Evolutionary conservation across 2,113 vertebrate species (phyloP), one percentile per base, ranked within the genome.

Genomic region (Scopus umbretta): DNA sequence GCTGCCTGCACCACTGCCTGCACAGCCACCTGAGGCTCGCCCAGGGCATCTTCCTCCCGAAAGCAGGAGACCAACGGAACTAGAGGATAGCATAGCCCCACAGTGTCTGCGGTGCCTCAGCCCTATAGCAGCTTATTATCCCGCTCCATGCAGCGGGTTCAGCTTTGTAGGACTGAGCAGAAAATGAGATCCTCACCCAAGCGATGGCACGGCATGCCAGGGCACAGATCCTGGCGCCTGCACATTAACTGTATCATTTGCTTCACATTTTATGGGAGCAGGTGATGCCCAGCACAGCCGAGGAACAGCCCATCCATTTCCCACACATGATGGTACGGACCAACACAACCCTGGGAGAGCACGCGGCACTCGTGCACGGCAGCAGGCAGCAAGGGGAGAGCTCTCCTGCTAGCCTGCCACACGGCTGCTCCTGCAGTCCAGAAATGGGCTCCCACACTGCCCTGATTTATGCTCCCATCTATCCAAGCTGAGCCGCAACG

Each of bases 301-400:
- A 1, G 62, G 38, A 10, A 0, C 56, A 40, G 62, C 62, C 62
- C 7, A 1, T 29, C 43, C 5, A 3, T 17, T 30, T 17, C 76
- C 53, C 55, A 78, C 9, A 1, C 6, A 0, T 2, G 10, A 10
- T 11, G 27, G 26, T 0, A 49, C 8, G 8, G 67, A 49, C 1
- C 11, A 50, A 9, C 12, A 6, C 2, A 9, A 13, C 5, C 34
- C 58, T 2, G 1, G 61, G 36, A 52, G 40, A 71, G 58, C 2
- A 1, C 2, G 3, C 2, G 4, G 80, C 1, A 16, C 42, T 80
- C 0, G 0, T 11, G 21, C 88, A 38, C 2, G 10, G 80, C 68
- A 56, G 66, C 61, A 65, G 53, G n/a, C 7, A 1, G 11, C n/a
- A 2, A 78, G 76, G 63, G 88, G 61, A 88, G 76, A 92, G 18